Base-by-base conservation (phyloP, 2,888 invertebrate genomes). In the Lasius fuliginosus region DNA sequence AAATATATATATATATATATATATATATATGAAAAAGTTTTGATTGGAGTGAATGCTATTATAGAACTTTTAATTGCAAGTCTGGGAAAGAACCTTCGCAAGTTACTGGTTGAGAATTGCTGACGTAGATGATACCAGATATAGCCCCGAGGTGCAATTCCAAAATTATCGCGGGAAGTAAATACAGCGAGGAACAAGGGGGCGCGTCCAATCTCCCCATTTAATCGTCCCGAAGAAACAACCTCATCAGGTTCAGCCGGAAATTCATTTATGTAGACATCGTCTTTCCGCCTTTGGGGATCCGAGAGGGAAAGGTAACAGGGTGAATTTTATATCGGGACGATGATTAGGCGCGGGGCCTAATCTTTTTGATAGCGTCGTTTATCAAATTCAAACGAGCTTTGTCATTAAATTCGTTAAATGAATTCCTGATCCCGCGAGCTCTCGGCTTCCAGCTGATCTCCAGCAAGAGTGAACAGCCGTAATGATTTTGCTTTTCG, bases 361-460 rank as follows among this genome's bases (percentile, higher is more conserved):
- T 74, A 89, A 87, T 85, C 82, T 64, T 58, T 30, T 56, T n/a
- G 71, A 60, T 76, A 71, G 46, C 49, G 23, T 67, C 76, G 8
- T n/a, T 64, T 84, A 86, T 87, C 82, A 87, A 87, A 83, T 82
- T 85, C 85, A 75, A 88, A 84, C 68, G 73, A 85, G 69, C 77
- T 88, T 85, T 85, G 86, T 74, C 81, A 79, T 74, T 46, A n/a
- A 36, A 27, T 79, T 82, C 74, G 83, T 88, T 84, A 79, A 60
- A 36, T 56, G 73, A 53, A n/a, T 33, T 53, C 36, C 73, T 64
- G 77, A 86, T 88, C 75, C 62, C 49, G 30, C 58, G 60, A 58
- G 62, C 73, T 82, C 23, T 36, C 67, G 67, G 40, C 36, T 77
- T 53, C 56, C 9, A 4, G 27, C 27, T 65, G 23, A 71, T 36